These are phyloP conservation scores for Oreochromis aureus DNA, from an alignment of 2,113 vertebrate genomes.

Conservation along the genomic window DNA sequence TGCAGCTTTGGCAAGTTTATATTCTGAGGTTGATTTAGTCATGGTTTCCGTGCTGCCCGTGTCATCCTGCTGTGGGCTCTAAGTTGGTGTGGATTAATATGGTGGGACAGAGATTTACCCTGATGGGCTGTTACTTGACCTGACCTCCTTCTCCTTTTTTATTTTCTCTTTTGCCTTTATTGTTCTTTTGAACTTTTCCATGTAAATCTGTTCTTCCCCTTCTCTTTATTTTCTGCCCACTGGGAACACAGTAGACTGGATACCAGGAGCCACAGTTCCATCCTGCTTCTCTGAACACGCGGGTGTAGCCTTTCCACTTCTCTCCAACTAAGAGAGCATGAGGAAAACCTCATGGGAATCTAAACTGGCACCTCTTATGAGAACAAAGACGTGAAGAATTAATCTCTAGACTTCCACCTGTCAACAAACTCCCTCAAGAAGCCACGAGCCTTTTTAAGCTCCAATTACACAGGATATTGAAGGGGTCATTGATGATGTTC, in stretches of 20 bases:
- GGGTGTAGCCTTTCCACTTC: slow-evolving; percentile 12
- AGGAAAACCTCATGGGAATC: slow-evolving; percentile 4
- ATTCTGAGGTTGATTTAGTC: not conserved
- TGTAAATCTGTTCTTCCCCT: not conserved
- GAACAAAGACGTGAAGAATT: slow-evolving; percentile 5
- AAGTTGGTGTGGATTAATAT: slow-evolving; percentile 31
- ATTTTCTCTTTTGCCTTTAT: not conserved
- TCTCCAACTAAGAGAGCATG: not conserved
- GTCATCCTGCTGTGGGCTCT: not conserved
- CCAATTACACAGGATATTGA: not conserved
- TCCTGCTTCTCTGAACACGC: not conserved
- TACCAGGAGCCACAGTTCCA: not conserved
- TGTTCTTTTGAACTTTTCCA: not conserved
- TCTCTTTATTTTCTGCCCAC: not conserved
- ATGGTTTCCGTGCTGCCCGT: not conserved
- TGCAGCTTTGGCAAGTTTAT: not conserved
- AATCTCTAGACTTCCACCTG: slow-evolving; percentile 16
- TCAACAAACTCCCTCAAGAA: not conserved
- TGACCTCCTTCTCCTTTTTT: slow-evolving; percentile 28
- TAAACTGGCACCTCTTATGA: not conserved
- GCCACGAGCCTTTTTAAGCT: not conserved
- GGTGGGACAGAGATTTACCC: not conserved
- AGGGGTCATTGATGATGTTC: not conserved
- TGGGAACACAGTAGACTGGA: slow-evolving; percentile 12
- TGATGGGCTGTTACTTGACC: slow-evolving; percentile 22